Evolutionary conservation across 2,888 invertebrate species (phyloP).

Genomic region (Tetrapedia diversipes): DNA sequence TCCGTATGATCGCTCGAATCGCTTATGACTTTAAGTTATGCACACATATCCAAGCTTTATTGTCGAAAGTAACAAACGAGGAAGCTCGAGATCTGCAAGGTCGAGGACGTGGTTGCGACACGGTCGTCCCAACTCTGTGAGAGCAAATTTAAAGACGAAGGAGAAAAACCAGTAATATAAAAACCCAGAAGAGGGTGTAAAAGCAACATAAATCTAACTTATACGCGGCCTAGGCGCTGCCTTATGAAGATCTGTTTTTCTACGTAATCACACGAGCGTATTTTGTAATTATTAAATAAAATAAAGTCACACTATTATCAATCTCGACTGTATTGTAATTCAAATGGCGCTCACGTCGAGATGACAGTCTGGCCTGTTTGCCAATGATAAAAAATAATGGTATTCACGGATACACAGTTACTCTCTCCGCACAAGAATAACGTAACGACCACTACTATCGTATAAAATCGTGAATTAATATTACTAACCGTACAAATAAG

Average conservation of each 20-base stretch:
- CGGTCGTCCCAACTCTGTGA: slow-evolving; percentile 22
- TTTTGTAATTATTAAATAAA: slow-evolving; percentile 57
- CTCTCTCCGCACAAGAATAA: slow-evolving; percentile 34
- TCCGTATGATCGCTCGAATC: slow-evolving; percentile 24
- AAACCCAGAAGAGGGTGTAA: slow-evolving; percentile 3
- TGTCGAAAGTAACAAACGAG: slow-evolving; percentile 57
- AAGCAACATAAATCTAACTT: slow-evolving; percentile 32
- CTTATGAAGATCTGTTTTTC: slow-evolving; percentile 33
- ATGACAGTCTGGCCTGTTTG: slow-evolving; percentile 16
- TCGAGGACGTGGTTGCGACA: slow-evolving; percentile 4
- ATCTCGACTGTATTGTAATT: slow-evolving; percentile 29
- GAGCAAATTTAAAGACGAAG: slow-evolving; percentile 22
- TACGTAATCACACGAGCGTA: slow-evolving; percentile 57
- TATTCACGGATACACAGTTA: slow-evolving; percentile 27
- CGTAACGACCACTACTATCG: slow-evolving; percentile 40
- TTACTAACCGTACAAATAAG: slow-evolving; percentile 48
- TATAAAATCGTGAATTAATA: slow-evolving; percentile 37
- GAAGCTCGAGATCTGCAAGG: not conserved
- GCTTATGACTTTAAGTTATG: slow-evolving; percentile 4
- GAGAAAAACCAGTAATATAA: slow-evolving; percentile 11
- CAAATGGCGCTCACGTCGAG: slow-evolving; percentile 12
- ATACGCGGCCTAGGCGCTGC: slow-evolving; percentile 40
- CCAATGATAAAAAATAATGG: slow-evolving; percentile 51
- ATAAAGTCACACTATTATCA: slow-evolving; percentile 40
- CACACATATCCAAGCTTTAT: slow-evolving; percentile 45